Evolutionary conservation across 2,797 vertebrate species (phyloP).

Genomic region (Aeoliscus strigatus): DNA sequence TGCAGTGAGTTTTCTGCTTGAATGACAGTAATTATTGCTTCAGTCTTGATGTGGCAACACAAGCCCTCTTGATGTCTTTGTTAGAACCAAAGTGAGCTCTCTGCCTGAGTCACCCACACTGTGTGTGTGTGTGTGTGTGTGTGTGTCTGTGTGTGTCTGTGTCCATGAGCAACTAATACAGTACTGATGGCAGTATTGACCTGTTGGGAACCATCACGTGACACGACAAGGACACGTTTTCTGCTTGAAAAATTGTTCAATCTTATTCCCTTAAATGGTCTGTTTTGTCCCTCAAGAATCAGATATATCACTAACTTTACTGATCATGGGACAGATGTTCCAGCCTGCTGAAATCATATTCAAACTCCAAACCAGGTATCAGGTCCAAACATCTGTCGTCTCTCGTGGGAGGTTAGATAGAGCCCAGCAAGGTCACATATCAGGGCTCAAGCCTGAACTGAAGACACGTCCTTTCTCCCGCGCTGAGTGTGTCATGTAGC

Average conservation of each 20-base stretch:
- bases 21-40: slow-evolving; percentile 64
- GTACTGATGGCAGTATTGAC: too few species aligned
- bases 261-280: too few species aligned
- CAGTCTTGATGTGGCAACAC: slow-evolving; percentile 47
- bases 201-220: too few species aligned
- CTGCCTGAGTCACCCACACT: too few species aligned
- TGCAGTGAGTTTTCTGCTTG: slow-evolving; percentile 55
- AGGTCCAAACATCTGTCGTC: slow-evolving; percentile 26
- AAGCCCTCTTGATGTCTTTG: slow-evolving; percentile 59
- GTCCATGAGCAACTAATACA: too few species aligned
- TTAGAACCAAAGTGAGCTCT: slow-evolving; percentile 37
- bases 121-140: slow-evolving; percentile 4
- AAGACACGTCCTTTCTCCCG: slow-evolving; percentile 36
- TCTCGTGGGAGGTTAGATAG: slow-evolving; percentile 25
- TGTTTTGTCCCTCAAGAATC: too few species aligned
- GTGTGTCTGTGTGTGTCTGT: not conserved
- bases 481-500: slow-evolving; percentile 41
- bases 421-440: slow-evolving; percentile 47
- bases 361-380: slow-evolving; percentile 29
- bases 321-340: too few species aligned
- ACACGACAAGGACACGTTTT: too few species aligned
- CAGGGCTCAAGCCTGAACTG: slow-evolving; percentile 20
- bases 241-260: too few species aligned
- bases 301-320: too few species aligned
- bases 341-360: too few species aligned